phyloP scores from a whole-genome alignment of 1,140 invertebrate genomes.

The Leguminivora glycinivorella region DNA sequence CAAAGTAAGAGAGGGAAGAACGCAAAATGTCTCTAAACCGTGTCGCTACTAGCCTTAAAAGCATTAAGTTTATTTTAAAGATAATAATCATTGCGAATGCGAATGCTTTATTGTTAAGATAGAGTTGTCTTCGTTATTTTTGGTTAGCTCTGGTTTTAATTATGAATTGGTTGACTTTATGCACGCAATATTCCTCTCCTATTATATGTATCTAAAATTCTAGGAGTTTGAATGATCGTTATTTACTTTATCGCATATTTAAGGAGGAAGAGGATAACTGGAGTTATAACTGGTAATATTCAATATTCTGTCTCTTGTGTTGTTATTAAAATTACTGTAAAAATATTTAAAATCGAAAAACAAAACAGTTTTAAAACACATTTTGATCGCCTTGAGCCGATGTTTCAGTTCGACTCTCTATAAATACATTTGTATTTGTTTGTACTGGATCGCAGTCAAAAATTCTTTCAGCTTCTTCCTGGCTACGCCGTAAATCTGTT shows the following conservation, averaged over 20 bases:
- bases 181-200: not conserved
- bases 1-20: slow-evolving; percentile 30
- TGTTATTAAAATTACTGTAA: no score
- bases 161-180: not conserved
- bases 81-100: slow-evolving; percentile 78
- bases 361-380: no score
- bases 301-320: no score
- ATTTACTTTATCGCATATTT: no score
- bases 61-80: slow-evolving; percentile 77
- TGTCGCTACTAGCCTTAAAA: slow-evolving; percentile 76
- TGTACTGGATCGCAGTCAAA: slow-evolving; percentile 23
- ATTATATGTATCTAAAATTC: no score
- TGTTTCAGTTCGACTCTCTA: not conserved
- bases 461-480: slow-evolving; percentile 24
- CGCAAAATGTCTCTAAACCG: slow-evolving; percentile 74
- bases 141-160: slow-evolving; percentile 70
- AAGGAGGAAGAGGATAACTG: no score
- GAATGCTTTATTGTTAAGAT: slow-evolving; percentile 76
- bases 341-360: no score
- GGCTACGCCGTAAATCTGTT: not conserved
- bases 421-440: slow-evolving; percentile 27
- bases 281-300: no score
- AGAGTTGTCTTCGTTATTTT: slow-evolving; percentile 77
- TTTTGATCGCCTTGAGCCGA: not conserved
- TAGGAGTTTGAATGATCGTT: no score